Base-by-base conservation (phyloP, 2,113 vertebrate genomes). In the Rhizomys pruinosus region DNA sequence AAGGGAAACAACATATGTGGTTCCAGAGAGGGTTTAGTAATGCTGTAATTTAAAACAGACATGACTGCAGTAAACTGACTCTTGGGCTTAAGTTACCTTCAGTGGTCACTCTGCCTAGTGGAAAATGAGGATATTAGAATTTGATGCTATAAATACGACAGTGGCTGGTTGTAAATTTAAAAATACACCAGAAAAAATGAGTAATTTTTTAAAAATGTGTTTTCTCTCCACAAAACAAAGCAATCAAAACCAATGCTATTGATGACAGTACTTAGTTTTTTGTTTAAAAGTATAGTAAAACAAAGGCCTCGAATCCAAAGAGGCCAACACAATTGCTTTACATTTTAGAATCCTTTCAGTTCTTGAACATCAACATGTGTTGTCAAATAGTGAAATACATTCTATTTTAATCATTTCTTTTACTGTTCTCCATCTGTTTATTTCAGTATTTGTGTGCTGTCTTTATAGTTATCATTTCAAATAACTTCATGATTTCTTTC, bases 121-220 rank as follows among this genome's bases (percentile, higher is more conserved):
- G 95, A 74, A 98, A 97, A 25, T 71, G 92, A 98, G 90, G 92
- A 95, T 92, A 64, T 85, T 91, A 93, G 77, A 97, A 92, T 96
- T 96, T 95, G 93, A 97, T 94, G 87, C 64, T 95, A 64, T 86
- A 92, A 93, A 88, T 94, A 95, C 93, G 90, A 84, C 17, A 90
- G 59, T 86, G 68, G 84, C 90, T n/a, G 59, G 27, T 89, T 32
- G 61, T 22, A 73, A 92, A 25, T 91, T 80, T 66, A 37, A 87
- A 94, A 92, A 92, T 74, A 95, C 37, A 55, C 20, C 42, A 79
- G 37, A 94, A 81, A n/a, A 89, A 89, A 71, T 42, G 25, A 20
- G 17, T 74, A 94, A 68, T 92, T 73, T 17, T 78, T 90, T 94
- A 76, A 37, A 93, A 91, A 66, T 25, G 0, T 16, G 29, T 71